Evolutionary conservation across 2,888 invertebrate species (phyloP), one percentile per base, ranked within the genome.

Genomic region (Phyllotreta striolata): DNA sequence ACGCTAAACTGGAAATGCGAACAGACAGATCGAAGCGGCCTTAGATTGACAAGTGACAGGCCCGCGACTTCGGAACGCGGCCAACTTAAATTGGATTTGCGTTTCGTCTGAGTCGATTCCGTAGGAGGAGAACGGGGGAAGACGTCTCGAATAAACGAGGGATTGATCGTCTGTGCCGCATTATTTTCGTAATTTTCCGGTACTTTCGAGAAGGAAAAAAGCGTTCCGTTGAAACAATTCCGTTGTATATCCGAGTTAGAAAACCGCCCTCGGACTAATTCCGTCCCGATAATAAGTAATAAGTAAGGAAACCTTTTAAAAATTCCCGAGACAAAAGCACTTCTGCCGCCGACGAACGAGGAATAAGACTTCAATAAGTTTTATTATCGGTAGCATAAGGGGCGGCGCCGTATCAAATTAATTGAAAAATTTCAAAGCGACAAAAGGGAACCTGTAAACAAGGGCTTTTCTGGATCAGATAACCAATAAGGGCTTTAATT

Each of bases 31-130:
- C 76, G 76, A 77, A 77, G 75, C 72, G 69, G 62, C 66, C 72
- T 68, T 68, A 68, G 77, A 77, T 77, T 76, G 76, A 76, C 77
- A 76, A 71, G 74, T 74, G 76, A 76, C 77, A 75, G 72, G 71
- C 71, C 73, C 72, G 72, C 69, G 70, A 68, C 67, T 67, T 64
- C 66, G 59, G 66, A 63, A 67, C 64, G 70, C 63, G 68, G 73
- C 73, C 73, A 72, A 73, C 74, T 74, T 73, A 74, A 74, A 78
- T 79, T 77, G 75, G 76, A 76, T 78, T 77, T 79, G 77, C 76
- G 75, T 78, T 76, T 78, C 24, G 24, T 24, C 24, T 24, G 24
- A 24, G 24, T 24, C 24, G 24, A 24, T 24, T 24, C 4, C 24
- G 24, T 24, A 3, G 24, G 24, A 24, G 24, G 24, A 24, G 24